A percentile compares a stretch with the other conserved stretches of the same genome.
Evolutionary conservation across 2,113 vertebrate species (phyloP).

Genomic region (Protomyctophum bolini): DNA sequence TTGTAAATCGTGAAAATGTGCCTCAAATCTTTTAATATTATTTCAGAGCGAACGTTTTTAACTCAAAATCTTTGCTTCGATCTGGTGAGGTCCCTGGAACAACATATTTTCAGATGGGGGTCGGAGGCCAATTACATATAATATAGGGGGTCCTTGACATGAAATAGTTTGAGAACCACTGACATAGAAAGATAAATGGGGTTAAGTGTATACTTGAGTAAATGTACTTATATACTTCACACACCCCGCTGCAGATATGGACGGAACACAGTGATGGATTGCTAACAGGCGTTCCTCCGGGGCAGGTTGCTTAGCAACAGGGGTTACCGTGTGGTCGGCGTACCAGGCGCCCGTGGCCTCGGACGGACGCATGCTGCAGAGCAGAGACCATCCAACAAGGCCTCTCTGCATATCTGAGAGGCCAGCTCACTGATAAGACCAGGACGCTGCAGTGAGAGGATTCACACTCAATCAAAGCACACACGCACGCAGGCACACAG

Average conservation of each 20-base stretch:
- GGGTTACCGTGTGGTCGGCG: background rate
- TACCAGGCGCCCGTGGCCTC: constrained; percentile 8
- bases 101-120: too few species aligned
- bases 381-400: background rate
- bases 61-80: too few species aligned
- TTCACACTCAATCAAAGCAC: background rate
- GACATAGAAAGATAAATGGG: too few species aligned
- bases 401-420: constrained; percentile 18
- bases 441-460: background rate
- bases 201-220: too few species aligned
- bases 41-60: too few species aligned
- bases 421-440: constrained; percentile 15
- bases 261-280: background rate
- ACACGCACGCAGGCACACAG: background rate
- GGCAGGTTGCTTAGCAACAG: background rate
- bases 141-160: too few species aligned
- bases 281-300: background rate
- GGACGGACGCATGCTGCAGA: background rate
- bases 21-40: too few species aligned
- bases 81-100: too few species aligned
- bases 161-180: too few species aligned
- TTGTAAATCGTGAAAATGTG: too few species aligned
- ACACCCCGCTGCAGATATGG: background rate
- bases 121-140: too few species aligned
- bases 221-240: too few species aligned